Evolutionary conservation across 2,113 vertebrate species (phyloP).

Genomic region (Campylorhamphus procurvoides): DNA sequence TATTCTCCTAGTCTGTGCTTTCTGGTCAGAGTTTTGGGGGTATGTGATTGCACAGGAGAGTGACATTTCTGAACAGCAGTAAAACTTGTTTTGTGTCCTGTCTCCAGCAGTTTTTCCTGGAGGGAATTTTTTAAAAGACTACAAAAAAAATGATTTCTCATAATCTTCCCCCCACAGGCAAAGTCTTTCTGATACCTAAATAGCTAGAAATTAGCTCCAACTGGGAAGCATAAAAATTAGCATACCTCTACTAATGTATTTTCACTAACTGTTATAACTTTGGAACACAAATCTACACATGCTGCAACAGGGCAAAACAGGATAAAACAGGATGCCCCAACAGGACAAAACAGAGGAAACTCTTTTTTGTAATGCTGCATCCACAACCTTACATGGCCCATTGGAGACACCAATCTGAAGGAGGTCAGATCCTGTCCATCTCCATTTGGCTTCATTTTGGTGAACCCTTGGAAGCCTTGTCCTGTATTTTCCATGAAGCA

Average conservation of each 20-base stretch:
- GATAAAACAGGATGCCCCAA: neutral
- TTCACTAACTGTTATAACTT: neutral
- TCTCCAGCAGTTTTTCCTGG: neutral
- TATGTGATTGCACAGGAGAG: neutral
- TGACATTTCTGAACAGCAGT: neutral
- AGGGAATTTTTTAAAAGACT: neutral
- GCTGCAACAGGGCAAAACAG: neutral
- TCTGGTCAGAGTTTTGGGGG: neutral
- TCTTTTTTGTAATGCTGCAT: fast-evolving
- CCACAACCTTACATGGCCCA: neutral
- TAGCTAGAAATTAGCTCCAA: neutral
- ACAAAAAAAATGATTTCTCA: neutral
- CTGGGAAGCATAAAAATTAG: neutral
- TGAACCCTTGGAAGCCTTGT: neutral
- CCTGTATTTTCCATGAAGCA: neutral
- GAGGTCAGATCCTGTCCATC: neutral
- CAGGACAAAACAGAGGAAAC: neutral
- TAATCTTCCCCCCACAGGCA: neutral
- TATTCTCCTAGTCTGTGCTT: neutral
- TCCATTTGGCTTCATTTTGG: neutral
- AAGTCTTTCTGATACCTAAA: neutral
- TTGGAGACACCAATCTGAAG: neutral
- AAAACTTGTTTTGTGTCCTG: neutral
- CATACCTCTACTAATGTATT: neutral
- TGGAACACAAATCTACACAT: neutral